Conservation (phyloP, 2,888 invertebrate genomes). For the Mechanitis mazaeus region DNA sequence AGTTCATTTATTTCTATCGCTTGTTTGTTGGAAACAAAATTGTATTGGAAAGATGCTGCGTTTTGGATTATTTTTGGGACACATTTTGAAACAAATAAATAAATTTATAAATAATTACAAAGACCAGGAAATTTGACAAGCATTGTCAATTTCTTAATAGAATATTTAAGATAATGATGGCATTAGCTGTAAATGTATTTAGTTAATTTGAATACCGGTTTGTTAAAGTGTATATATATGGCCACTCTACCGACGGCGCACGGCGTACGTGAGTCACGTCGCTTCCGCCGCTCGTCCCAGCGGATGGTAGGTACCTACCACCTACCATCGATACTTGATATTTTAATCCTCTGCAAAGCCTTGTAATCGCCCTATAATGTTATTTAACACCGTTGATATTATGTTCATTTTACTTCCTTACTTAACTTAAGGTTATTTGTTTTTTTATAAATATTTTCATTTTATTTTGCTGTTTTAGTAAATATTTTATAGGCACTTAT, state of each 20-base stretch:
- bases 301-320: slow-evolving; percentile 50
- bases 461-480: neutral
- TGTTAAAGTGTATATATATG: neutral
- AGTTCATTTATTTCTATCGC: no score
- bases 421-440: neutral
- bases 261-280: slow-evolving; percentile 54
- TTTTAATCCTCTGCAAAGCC: slow-evolving; percentile 33
- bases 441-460: neutral
- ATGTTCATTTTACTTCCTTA: slow-evolving; percentile 17
- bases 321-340: slow-evolving; percentile 29
- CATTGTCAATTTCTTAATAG: no score
- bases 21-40: no score
- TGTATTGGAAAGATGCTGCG: no score
- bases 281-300: slow-evolving; percentile 43
- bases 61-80: no score
- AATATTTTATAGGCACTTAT: no score
- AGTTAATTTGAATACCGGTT: slow-evolving; percentile 3
- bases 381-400: slow-evolving; percentile 24
- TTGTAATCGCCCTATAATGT: slow-evolving; percentile 29
- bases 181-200: neutral
- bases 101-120: no score
- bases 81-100: no score
- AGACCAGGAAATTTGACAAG: no score
- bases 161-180: no score
- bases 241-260: slow-evolving; percentile 18